phyloP scores from a whole-genome alignment of 2,888 invertebrate species.

The Osmoderma eremita region DNA sequence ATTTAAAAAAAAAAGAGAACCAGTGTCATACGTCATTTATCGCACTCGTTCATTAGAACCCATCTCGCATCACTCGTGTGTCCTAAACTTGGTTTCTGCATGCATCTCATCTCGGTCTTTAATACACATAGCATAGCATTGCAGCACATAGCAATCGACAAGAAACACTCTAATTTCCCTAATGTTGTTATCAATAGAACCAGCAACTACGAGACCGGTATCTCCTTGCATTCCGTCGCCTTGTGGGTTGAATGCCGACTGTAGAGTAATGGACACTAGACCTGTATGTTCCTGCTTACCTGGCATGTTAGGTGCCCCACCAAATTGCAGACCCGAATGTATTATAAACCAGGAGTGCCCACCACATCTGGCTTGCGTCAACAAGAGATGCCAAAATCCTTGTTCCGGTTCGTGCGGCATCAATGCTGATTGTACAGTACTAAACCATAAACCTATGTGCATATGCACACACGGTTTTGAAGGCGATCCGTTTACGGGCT shows the following conservation, averaged over 20 bases:
- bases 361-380: slow-evolving; percentile 76
- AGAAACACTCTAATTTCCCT: background rate
- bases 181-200: slow-evolving; percentile 45
- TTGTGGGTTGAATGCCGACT: slow-evolving; percentile 77
- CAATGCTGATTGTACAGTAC: slow-evolving; percentile 78
- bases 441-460: slow-evolving; percentile 81
- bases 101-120: too few species aligned
- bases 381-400: slow-evolving; percentile 79
- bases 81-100: too few species aligned
- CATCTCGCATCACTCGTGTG: too few species aligned
- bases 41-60: too few species aligned
- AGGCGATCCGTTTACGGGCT: slow-evolving; percentile 83
- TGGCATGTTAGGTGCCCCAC: slow-evolving; percentile 82
- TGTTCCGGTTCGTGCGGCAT: slow-evolving; percentile 81
- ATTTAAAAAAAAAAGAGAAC: too few species aligned
- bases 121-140: too few species aligned
- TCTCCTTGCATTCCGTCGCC: slow-evolving; percentile 80
- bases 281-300: slow-evolving; percentile 79
- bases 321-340: slow-evolving; percentile 81
- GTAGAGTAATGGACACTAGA: slow-evolving; percentile 71
- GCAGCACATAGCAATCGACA: too few species aligned
- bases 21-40: too few species aligned
- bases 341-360: slow-evolving; percentile 83
- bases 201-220: slow-evolving; percentile 57
- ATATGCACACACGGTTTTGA: slow-evolving; percentile 78